phyloP scores from a whole-genome alignment of 2,113 vertebrate species.

The Aspiorhynchus laticeps region DNA sequence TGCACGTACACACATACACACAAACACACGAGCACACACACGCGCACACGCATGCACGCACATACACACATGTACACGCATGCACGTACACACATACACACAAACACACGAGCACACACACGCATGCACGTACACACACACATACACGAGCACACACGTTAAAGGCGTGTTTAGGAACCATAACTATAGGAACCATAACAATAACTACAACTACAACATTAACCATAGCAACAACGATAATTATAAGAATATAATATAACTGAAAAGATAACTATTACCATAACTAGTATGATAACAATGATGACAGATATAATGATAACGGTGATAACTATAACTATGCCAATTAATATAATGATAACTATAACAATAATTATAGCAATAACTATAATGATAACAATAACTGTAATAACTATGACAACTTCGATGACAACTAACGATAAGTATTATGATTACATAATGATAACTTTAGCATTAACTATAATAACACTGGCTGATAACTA shows the following conservation, averaged over 20 bases:
- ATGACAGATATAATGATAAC: background rate
- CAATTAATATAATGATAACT: background rate
- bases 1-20: constrained; percentile 49
- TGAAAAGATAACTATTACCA: background rate
- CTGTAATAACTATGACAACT: background rate
- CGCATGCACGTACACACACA: constrained; percentile 60
- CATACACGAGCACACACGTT: background rate
- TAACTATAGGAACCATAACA: background rate
- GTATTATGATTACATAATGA: too few relatives aligned
- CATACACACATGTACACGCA: too few relatives aligned
- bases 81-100: constrained; percentile 56
- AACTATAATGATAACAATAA: background rate
- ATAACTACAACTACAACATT: too few relatives aligned
- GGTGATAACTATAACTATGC: background rate
- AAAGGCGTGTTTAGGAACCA: background rate
- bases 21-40: constrained; percentile 51
- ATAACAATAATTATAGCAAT: too few relatives aligned
- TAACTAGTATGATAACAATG: too few relatives aligned
- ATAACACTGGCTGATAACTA: too few relatives aligned
- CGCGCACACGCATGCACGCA: background rate
- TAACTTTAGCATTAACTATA: too few relatives aligned
- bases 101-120: too few relatives aligned
- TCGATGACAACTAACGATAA: too few relatives aligned
- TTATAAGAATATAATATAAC: too few relatives aligned
- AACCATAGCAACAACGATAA: too few relatives aligned